Percentiles rank a stretch among this genome's conserved stretches.
phyloP scores from a whole-genome alignment of 2,113 vertebrate genomes.

The Centrocercus urophasianus region DNA sequence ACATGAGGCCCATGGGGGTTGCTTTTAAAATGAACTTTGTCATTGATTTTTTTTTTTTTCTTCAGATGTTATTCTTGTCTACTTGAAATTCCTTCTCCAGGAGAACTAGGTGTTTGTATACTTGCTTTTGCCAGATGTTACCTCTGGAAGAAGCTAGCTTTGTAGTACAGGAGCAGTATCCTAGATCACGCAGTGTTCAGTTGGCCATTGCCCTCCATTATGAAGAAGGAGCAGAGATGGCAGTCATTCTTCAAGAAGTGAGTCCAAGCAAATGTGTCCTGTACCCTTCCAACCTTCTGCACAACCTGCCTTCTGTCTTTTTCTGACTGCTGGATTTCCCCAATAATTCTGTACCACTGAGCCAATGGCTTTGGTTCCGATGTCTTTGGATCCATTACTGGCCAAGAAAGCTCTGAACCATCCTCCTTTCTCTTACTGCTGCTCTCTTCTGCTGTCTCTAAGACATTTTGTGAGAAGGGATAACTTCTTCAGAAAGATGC shows the following conservation, averaged over 20 bases:
- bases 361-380: background rate
- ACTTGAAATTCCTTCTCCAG: background rate
- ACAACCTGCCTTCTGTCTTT: background rate
- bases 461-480: background rate
- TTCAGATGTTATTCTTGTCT: background rate
- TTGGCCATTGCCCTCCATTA: background rate
- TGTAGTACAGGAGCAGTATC: background rate
- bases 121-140: background rate
- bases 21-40: background rate
- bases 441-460: background rate
- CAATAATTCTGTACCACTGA: background rate
- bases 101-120: background rate
- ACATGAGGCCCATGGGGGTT: background rate
- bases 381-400: background rate
- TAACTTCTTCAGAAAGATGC: background rate
- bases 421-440: background rate
- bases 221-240: background rate
- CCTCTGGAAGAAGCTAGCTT: background rate
- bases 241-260: background rate
- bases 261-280: background rate
- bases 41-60: background rate
- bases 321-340: background rate
- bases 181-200: background rate
- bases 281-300: background rate
- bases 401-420: background rate